Conservation (phyloP, 2,888 invertebrate species). For the Rugalucina vietnamica region DNA sequence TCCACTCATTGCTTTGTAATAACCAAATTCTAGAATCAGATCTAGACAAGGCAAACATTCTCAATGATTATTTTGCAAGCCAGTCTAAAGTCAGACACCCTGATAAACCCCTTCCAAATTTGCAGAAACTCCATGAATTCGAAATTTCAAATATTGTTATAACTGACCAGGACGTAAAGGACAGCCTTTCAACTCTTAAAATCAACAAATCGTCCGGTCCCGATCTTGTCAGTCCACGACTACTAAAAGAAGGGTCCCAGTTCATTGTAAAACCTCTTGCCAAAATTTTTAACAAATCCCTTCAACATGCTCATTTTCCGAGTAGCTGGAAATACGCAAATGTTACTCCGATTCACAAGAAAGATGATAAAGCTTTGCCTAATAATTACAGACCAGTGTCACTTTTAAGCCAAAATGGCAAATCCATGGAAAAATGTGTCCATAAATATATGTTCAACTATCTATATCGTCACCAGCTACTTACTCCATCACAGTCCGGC, state of each 20-base stretch:
- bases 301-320: not conserved
- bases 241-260: not conserved
- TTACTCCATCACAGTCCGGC: not conserved
- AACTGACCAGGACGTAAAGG: not conserved
- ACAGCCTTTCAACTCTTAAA: not conserved
- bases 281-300: not conserved
- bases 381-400: conserved; percentile 2
- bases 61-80: not conserved
- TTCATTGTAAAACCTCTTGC: not conserved
- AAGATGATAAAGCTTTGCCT: not conserved
- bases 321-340: not conserved
- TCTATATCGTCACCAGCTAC: not conserved
- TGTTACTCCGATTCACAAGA: not conserved
- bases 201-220: not conserved
- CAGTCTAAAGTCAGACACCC: not conserved
- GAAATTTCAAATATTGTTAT: not conserved
- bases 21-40: not conserved
- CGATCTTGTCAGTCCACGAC: not conserved
- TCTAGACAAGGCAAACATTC: not conserved
- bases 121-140: too few relatives aligned
- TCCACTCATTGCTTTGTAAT: not conserved
- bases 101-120: not conserved
- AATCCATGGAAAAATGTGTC: not conserved
- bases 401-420: not conserved
- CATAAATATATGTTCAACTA: not conserved